phyloP scores from a whole-genome alignment of 2,888 invertebrate genomes.

The Mesodorylaimus sp. region DNA sequence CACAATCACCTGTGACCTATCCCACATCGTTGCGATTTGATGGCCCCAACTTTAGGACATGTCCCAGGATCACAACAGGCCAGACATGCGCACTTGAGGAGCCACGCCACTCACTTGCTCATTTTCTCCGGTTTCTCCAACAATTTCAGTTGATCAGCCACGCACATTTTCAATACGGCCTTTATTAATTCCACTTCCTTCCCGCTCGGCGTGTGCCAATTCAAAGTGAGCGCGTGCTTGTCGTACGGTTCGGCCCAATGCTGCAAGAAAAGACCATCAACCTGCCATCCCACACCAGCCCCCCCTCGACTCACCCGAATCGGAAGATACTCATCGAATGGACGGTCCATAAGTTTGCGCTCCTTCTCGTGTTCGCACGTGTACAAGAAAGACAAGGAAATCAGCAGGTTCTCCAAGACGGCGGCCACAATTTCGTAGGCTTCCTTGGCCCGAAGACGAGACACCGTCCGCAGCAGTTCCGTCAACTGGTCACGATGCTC shows the following conservation, averaged over 20 bases:
- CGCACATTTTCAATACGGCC: constrained; percentile 38
- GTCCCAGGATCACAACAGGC: not conserved
- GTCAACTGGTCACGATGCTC: constrained; percentile 47
- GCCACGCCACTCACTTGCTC: constrained; percentile 15
- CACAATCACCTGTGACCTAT: too few relatives aligned
- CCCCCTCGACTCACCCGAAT: constrained; percentile 37
- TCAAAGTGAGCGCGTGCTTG: constrained; percentile 45
- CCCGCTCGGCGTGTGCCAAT: constrained; percentile 57
- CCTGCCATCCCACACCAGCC: too few relatives aligned
- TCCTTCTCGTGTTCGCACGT: constrained; percentile 47
- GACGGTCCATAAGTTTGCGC: constrained; percentile 43
- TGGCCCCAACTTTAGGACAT: too few relatives aligned
- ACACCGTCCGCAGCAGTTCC: constrained; percentile 48
- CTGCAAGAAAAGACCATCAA: constrained; percentile 20
- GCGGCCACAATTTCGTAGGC: constrained; percentile 46
- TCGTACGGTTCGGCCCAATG: constrained; percentile 62
- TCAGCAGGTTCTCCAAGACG: constrained; percentile 44
- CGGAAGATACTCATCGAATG: constrained; percentile 50
- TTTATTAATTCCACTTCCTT: constrained; percentile 50
- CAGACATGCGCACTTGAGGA: not conserved
- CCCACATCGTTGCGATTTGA: too few relatives aligned
- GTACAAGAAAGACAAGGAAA: constrained; percentile 42
- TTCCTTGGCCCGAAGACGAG: constrained; percentile 49
- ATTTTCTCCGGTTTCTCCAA: constrained; percentile 38
- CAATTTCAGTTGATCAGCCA: constrained; percentile 45